Evolutionary conservation across 2,113 vertebrate species (phyloP), one percentile per base, ranked within the genome.

Genomic region (Rattus rattus): DNA sequence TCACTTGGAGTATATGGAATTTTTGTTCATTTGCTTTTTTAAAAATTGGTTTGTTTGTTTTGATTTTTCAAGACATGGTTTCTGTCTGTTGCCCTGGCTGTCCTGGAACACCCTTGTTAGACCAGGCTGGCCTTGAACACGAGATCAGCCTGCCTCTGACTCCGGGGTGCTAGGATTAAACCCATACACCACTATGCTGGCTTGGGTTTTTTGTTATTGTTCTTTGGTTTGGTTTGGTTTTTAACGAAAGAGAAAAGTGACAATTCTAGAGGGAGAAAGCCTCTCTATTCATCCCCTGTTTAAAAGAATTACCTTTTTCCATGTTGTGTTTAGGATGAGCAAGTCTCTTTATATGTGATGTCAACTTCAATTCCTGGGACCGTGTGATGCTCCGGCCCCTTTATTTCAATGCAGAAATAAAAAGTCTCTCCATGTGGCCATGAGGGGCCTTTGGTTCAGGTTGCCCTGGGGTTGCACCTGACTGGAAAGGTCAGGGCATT

Each of bases 331-430:
- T 54, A 88, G 49, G 67, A 47, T 88, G 65, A 70, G 43, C 47
- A 88, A 49, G 85, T 47, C 47, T 70, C 65, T 67, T 88, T 88
- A 70, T 88, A n/a, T 70, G 65, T 88, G 63, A 70, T 88, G 85
- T 70, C 65, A 54, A 36, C 65, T 52, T 88, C 47, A 69, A 24
- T 88, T 70, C 20, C 85, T 72, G 49, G 33, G 33, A 16, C 33
- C 26, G 47, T 88, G 85, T 54, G 63, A n/a, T n/a, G 85, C 85
- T 87, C 65, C 1, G 13, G 47, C 33, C 85, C 49, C 85, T n/a
- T 54, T 70, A 88, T 70, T 54, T 12, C 67, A 54, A 16, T n/a
- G 49, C 85, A n/a, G 65, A 67, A n/a, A n/a, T n/a, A n/a, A n/a
- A n/a, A 36, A 63, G 2, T 69, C 84, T 87, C 84, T 36, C 84